Conservation (phyloP, 2,113 vertebrate genomes). For the Agelaius tricolor region DNA sequence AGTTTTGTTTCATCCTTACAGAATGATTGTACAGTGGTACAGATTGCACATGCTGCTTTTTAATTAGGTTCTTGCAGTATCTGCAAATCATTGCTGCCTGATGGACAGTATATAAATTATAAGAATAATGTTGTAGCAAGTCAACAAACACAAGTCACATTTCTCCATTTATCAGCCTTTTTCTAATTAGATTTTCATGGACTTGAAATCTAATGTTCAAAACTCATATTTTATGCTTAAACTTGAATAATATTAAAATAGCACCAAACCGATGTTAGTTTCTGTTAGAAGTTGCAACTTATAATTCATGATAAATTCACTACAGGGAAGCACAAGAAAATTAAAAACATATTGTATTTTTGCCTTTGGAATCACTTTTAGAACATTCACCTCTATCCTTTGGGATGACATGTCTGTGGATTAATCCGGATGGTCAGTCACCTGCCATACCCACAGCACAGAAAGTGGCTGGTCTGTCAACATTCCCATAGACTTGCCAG, state of each 20-base stretch:
- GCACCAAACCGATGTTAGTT: neutral
- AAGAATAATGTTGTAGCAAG: neutral
- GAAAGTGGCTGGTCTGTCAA: neutral
- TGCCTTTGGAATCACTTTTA: neutral
- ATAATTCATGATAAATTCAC: neutral
- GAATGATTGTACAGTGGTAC: neutral
- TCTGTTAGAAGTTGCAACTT: neutral
- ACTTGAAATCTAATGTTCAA: neutral
- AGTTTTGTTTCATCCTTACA: neutral
- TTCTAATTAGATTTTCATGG: neutral
- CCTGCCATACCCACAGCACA: neutral
- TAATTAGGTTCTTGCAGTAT: neutral
- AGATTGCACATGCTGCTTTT: neutral
- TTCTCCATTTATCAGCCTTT: neutral
- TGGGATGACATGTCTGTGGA: neutral
- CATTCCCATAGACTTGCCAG: neutral
- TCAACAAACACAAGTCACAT: neutral
- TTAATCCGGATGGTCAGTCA: rapidly evolving
- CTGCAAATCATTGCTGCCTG: neutral
- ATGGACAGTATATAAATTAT: neutral
- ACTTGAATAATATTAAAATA: neutral
- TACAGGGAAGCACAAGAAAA: neutral
- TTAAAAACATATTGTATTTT: neutral
- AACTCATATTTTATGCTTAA: neutral
- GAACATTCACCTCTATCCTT: neutral